Base-by-base conservation (phyloP, 2,797 vertebrate species). In the Phalloptychus januarius region DNA sequence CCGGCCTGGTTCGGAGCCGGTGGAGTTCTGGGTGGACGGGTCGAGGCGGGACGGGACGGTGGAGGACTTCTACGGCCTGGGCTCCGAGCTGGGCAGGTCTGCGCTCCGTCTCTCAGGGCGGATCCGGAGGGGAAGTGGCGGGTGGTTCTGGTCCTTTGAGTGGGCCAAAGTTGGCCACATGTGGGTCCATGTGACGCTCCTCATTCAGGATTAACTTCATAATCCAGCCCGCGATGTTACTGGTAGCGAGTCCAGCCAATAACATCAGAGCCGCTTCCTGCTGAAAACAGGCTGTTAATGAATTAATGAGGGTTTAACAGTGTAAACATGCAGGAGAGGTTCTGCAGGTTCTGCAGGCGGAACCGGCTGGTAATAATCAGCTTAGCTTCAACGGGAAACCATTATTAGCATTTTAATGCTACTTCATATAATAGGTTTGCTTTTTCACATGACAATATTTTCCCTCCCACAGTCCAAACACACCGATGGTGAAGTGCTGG, bases 1-100 rank as follows among this genome's bases (percentile, higher is more conserved):
- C 83, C 90, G 95, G 56, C 92, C 92, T 0, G 91, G 90, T 65
- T 92, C 94, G 1, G 93, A 93, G 72, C 88, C 94, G 38, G 93
- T 92, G 89, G 96, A 96, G 79, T 97, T 95, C 92, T 97, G 97
- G 97, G 96, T 97, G 79, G 96, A 97, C 6, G 96, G 96, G 5
- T 97, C 97, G 33, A 93, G 95, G 73, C 94, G 96, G 65, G 95
- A 97, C 86, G 93, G 88, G 7, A 83, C 95, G 11, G 93, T 97
- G 91, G 96, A 96, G 80, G 96, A 96, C 58, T 95, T 96, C 92
- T 97, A 96, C 91, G 56, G 72, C 71, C 89, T 96, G 95, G 95
- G 96, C 76, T 91, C 93, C 33, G 96, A 97, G 91, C 92, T 97
- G 88, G 96, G 96, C 92, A 96, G 96, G 93, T 93, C 77, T 76